A percentile compares a stretch with the other conserved stretches of the same genome.
phyloP scores from a whole-genome alignment of 2,113 vertebrate genomes.

The pig (Sus scrofa) region DNA sequence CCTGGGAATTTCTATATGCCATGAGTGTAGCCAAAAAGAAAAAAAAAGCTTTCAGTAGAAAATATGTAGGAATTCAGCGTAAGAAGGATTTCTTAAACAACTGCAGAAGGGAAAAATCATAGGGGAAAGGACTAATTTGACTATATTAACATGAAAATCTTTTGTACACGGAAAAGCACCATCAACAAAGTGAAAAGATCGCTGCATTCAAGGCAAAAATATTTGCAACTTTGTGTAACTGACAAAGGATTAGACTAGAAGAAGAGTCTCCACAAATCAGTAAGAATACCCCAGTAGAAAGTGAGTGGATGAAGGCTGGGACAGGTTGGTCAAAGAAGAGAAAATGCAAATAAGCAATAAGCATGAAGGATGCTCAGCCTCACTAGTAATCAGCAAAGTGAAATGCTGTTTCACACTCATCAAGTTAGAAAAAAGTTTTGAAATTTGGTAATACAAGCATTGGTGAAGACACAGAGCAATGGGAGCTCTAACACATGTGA shows the following conservation, averaged over 20 bases:
- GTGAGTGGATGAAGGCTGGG: neutral
- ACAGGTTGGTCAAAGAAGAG: neutral
- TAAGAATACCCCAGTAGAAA: neutral
- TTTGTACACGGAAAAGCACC: neutral
- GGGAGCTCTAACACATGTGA: neutral
- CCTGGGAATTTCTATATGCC: too few species aligned
- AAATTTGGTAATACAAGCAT: neutral
- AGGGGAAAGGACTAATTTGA: neutral
- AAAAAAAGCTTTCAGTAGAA: neutral
- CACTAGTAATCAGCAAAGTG: neutral
- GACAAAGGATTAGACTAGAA: neutral
- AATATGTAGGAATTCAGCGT: neutral
- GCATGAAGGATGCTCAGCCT: neutral
- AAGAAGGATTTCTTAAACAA: conserved; percentile 38
- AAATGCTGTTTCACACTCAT: neutral
- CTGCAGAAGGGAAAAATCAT: neutral
- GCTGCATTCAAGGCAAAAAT: neutral
- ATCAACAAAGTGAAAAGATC: neutral
- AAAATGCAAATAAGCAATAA: neutral
- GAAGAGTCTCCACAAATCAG: neutral
- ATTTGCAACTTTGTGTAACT: neutral
- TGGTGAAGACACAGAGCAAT: neutral
- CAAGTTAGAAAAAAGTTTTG: neutral
- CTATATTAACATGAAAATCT: neutral
- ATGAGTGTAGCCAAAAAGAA: too few species aligned